A percentile compares a stretch with the other conserved stretches of the same genome.
phyloP scores from a whole-genome alignment of 1,140 invertebrate genomes.

The Drosophila asahinai region DNA sequence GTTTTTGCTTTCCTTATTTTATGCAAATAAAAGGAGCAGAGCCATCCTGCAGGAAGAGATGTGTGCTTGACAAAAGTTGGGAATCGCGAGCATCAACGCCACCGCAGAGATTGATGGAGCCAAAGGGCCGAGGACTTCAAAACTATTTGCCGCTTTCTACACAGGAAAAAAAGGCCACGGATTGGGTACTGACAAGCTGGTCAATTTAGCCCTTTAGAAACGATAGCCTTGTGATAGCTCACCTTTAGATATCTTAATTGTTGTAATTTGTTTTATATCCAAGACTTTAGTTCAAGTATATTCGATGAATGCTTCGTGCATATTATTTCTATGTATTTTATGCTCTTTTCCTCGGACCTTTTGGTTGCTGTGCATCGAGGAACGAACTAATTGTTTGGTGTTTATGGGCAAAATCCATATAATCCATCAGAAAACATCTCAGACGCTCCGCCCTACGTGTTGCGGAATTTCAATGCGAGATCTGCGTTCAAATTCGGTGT shows the following conservation, averaged over 20 bases:
- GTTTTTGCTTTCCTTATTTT: conserved; percentile 40
- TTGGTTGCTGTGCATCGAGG: conserved; percentile 15
- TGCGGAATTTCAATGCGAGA: conserved; percentile 75
- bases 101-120: conserved; percentile 77
- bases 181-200: no score
- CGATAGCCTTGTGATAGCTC: no score
- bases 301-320: no score
- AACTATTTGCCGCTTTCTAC: conserved; percentile 68
- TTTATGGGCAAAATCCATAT: conserved; percentile 84
- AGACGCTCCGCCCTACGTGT: conserved; percentile 73
- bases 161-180: conserved; percentile 1
- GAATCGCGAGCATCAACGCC: conserved; percentile 55
- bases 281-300: no score
- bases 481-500: conserved; percentile 28
- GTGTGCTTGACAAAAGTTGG: conserved; percentile 72
- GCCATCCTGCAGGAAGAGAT: conserved; percentile 17
- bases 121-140: conserved; percentile 49
- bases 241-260: no score
- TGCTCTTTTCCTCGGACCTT: background rate
- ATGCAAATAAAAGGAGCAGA: conserved; percentile 62
- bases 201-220: no score
- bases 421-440: conserved; percentile 83
- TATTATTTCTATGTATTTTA: conserved; percentile 16
- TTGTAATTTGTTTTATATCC: no score
- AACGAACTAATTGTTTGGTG: conserved; percentile 29